phyloP scores from a whole-genome alignment of 2,888 invertebrate species.

The Drosophila sordidula region DNA sequence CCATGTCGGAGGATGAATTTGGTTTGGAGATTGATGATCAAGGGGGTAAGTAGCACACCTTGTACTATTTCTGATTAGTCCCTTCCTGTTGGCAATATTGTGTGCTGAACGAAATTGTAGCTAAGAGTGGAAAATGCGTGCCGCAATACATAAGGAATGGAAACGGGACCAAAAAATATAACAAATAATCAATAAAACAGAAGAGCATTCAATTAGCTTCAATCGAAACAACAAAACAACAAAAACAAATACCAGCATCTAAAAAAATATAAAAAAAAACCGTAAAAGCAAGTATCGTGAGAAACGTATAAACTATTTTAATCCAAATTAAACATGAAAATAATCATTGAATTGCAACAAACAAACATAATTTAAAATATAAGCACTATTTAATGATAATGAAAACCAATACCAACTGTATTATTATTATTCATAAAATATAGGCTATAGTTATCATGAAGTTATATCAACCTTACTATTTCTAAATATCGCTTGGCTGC shows the following conservation, averaged over 20 bases:
- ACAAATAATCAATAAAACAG: background rate
- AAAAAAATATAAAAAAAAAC: background rate
- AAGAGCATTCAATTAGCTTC: too few relatives aligned
- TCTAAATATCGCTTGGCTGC: too few relatives aligned
- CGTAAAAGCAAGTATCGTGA: too few relatives aligned
- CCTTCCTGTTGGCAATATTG: conserved; percentile 57
- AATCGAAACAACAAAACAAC: too few relatives aligned
- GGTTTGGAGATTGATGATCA: conserved; percentile 81
- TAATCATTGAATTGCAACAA: background rate
- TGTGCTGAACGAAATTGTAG: background rate
- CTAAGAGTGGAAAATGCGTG: background rate
- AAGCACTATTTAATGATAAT: background rate
- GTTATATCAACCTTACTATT: too few relatives aligned
- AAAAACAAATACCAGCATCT: too few relatives aligned
- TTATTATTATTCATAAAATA: too few relatives aligned
- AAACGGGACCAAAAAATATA: background rate
- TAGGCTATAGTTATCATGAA: too few relatives aligned
- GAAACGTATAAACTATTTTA: background rate
- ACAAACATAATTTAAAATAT: background rate
- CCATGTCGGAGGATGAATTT: conserved; percentile 79
- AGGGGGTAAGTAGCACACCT: conserved; percentile 72
- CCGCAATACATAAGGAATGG: too few relatives aligned
- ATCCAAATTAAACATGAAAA: background rate
- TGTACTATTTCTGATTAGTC: conserved; percentile 7
- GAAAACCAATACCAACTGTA: background rate